phyloP scores from a whole-genome alignment of 2,113 vertebrate species.

The Python bivittatus region DNA sequence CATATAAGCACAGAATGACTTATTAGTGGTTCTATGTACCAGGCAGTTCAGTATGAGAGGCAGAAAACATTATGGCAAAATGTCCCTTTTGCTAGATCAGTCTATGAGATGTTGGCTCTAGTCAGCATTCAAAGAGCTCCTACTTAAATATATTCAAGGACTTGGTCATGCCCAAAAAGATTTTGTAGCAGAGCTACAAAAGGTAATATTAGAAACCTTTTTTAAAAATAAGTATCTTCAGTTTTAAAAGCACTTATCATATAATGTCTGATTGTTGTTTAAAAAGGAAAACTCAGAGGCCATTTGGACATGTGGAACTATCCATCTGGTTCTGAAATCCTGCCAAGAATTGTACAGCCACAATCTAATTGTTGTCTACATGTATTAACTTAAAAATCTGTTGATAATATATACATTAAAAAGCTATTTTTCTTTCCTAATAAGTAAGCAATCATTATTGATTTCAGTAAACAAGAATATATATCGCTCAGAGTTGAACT shows the following conservation, averaged over 20 bases:
- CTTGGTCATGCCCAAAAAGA: not conserved
- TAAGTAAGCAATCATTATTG: not conserved
- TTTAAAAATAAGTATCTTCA: not conserved
- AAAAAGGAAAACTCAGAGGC: not conserved
- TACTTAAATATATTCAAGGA: accelerated
- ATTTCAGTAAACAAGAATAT: not conserved
- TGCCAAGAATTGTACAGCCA: no score
- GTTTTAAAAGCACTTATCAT: not conserved
- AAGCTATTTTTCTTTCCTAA: not conserved
- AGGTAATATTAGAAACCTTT: not conserved
- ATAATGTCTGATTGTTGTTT: not conserved
- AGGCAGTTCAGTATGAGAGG: not conserved
- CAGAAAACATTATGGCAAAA: not conserved
- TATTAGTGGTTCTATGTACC: not conserved
- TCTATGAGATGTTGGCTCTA: not conserved
- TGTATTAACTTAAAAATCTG: not conserved
- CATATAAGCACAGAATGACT: not conserved
- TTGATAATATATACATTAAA: not conserved
- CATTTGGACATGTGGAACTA: not conserved
- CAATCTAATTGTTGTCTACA: not conserved
- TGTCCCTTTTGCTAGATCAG: not conserved
- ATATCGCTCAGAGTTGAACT: not conserved
- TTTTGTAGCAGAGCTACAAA: not conserved
- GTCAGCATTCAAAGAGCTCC: accelerated
- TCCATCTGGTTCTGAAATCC: not conserved